Evolutionary conservation across 2,888 invertebrate species (phyloP).

Genomic region (Pilophorus perplexus): DNA sequence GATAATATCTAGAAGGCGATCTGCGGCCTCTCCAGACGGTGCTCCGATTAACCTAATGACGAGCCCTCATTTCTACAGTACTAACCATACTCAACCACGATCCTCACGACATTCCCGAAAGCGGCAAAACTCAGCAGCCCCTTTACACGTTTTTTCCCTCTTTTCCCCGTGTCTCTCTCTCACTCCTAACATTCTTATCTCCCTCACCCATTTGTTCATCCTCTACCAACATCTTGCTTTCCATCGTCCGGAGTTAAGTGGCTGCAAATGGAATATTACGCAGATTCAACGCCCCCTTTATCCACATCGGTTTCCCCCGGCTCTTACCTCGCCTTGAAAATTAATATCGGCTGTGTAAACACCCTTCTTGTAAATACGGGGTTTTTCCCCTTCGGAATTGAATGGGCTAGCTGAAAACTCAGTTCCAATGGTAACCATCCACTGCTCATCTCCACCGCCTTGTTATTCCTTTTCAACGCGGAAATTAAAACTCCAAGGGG

Average conservation of each 20-base stretch:
- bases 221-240: neutral
- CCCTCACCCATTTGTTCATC: neutral
- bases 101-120: slow-evolving; percentile 2
- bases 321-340: slow-evolving; percentile 13
- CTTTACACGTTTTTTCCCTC: no score
- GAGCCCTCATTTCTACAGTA: slow-evolving; percentile 2
- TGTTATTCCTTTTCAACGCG: slow-evolving; percentile 38
- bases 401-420: slow-evolving; percentile 35
- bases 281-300: slow-evolving; percentile 14
- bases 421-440: slow-evolving; percentile 30
- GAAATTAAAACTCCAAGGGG: slow-evolving; percentile 33
- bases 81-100: slow-evolving; percentile 1
- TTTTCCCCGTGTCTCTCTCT: neutral
- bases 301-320: neutral
- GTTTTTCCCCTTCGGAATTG: slow-evolving; percentile 20
- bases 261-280: slow-evolving; percentile 35
- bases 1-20: slow-evolving; percentile 18
- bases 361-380: slow-evolving; percentile 31
- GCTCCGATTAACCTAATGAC: slow-evolving; percentile 27
- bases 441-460: slow-evolving; percentile 34
- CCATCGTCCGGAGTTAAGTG: slow-evolving; percentile 17
- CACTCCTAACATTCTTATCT: neutral
- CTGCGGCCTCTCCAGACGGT: neutral
- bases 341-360: slow-evolving; percentile 38
- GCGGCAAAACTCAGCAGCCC: neutral